phyloP scores from a whole-genome alignment of 1,140 invertebrate species.

The Nautilus pompilius region DNA sequence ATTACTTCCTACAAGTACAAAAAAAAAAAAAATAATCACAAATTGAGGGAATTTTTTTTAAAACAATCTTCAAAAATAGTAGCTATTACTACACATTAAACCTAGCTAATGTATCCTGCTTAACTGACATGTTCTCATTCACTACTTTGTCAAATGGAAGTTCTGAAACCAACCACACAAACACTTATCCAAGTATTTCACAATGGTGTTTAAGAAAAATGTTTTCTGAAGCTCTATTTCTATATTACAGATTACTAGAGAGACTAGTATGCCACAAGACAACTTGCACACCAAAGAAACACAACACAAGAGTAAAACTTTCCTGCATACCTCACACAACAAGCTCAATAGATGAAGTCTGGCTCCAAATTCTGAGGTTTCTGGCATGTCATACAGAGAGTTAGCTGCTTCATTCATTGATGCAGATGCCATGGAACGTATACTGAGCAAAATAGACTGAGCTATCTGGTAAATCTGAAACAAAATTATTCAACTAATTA shows the following conservation, averaged over 20 bases:
- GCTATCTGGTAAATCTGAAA: constrained; percentile 26
- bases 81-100: not conserved
- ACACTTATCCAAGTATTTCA: no score
- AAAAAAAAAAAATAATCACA: not conserved
- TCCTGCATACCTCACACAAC: constrained; percentile 68
- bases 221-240: no score
- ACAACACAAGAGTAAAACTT: not conserved
- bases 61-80: not conserved
- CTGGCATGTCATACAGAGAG: constrained; percentile 59
- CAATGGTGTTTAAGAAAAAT: no score
- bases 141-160: no score
- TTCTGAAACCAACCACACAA: no score
- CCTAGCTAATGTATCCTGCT: no score
- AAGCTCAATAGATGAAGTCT: constrained; percentile 74
- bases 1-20: constrained; percentile 63
- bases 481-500: constrained; percentile 1
- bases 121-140: no score
- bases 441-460: constrained; percentile 21
- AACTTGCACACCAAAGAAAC: not conserved
- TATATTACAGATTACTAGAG: no score
- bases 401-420: no score
- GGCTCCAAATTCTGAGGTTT: constrained; percentile 65
- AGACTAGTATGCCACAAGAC: no score
- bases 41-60: no score
- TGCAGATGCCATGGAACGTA: no score